Evolutionary conservation across 1,140 invertebrate genomes (phyloP), one percentile per base, ranked within the genome.

Genomic region (Colletes gigas): DNA sequence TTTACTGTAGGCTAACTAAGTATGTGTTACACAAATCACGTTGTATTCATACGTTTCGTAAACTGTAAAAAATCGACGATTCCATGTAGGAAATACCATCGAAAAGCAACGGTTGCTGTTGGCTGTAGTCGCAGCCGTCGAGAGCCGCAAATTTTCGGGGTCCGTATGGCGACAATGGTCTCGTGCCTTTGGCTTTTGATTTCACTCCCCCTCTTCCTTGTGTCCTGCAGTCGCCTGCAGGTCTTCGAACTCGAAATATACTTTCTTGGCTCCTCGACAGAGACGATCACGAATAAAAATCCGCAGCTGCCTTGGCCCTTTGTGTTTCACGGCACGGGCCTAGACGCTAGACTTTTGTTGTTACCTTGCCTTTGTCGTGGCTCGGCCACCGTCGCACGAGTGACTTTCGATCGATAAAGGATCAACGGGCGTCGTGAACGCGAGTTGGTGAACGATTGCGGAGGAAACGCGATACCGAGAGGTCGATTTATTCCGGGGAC

Each of bases 241-340:
- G 67, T 65, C 80, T 81, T 85, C 68, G 71, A 81, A 84, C 55
- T 71, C 65, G 68, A 63, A 71, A 76, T 21, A 69, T 60, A 86
- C 63, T 80, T 86, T 62, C 68, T 85, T 76, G 60, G 76, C 83
- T 85, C 70, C 63, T 78, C 71, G 41, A 75, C 72, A 74, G 60
- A 82, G 59, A 68, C 75, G 82, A 88, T 85, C 75, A 62, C 81
- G 66, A 88, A 85, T 85, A 83, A 85, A 86, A 86, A 82, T 88
- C 74, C 70, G 67, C 88, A 89, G 88, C 86, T 89, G 88, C 85
- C 63, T 54, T 15, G n/a, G 52, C 41, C 65, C 57, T 73, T 87
- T 86, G 77, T 86, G 44, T 76, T 77, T 76, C 73, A 60, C 68
- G 67, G 81, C 84, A 87, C 81, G 76, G 76, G 81, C 72, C 66